Conservation (phyloP, 1,140 invertebrate genomes). For the Trissolcus basalis region DNA sequence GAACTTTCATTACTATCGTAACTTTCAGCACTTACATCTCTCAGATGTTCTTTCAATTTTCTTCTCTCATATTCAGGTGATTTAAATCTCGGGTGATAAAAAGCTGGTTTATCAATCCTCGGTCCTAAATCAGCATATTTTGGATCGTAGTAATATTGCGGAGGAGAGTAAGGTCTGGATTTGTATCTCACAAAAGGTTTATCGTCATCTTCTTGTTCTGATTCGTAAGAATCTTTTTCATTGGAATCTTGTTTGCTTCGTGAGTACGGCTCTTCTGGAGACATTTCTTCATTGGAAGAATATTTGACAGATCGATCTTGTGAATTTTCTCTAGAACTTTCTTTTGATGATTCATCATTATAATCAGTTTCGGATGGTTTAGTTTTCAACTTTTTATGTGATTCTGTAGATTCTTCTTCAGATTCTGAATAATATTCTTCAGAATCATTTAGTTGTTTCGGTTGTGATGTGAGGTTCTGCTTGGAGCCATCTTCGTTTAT, state of each 20-base stretch:
- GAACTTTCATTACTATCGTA: conserved; percentile 59
- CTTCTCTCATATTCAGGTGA: conserved; percentile 27
- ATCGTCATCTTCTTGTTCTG: conserved; percentile 39
- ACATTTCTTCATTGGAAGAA: no score
- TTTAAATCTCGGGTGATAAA: conserved; percentile 67
- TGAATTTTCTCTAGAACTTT: background rate
- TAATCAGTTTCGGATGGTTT: conserved; percentile 11
- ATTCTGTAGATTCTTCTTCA: conserved; percentile 21
- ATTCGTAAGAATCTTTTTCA: conserved; percentile 22
- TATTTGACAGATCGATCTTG: no score
- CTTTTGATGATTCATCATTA: conserved; percentile 5
- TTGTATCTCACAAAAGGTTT: conserved; percentile 51
- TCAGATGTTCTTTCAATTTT: conserved; percentile 40
- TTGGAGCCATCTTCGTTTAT: conserved; percentile 22
- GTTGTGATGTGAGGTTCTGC: background rate
- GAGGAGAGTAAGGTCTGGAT: conserved; percentile 63
- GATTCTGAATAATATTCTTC: conserved; percentile 13
- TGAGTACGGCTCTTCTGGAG: conserved; percentile 16
- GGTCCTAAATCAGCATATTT: conserved; percentile 66
- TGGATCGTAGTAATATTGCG: conserved; percentile 66
- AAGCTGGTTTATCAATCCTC: conserved; percentile 67
- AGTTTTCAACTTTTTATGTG: background rate
- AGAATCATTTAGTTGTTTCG: background rate
- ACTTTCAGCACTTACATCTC: conserved; percentile 37
- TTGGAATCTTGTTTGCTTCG: conserved; percentile 11